Conservation (phyloP, 2,113 vertebrate species). For the Phalacrocorax brasilianus region DNA sequence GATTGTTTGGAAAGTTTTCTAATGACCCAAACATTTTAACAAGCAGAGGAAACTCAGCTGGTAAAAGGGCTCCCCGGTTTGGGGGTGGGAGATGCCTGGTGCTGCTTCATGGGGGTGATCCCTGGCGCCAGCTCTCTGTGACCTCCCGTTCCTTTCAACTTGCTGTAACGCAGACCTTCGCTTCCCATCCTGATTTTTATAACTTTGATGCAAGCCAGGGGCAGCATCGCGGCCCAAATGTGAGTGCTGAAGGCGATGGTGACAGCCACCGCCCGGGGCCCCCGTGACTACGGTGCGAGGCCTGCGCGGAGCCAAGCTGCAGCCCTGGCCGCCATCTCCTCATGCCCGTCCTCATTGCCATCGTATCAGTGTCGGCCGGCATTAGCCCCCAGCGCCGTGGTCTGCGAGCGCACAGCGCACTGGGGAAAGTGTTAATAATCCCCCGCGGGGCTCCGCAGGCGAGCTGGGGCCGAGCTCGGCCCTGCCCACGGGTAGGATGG, state of each 20-base stretch:
- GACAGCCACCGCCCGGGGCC: not conserved
- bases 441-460: not conserved
- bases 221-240: not conserved
- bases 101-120: not conserved
- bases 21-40: slow-evolving; percentile 57
- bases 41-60: not conserved
- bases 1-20: slow-evolving; percentile 46
- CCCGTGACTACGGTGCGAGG: rapidly evolving
- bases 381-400: not conserved
- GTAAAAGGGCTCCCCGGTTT: not conserved
- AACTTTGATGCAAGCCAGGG: rapidly evolving
- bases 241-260: rapidly evolving
- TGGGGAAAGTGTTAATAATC: not conserved
- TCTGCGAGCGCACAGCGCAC: not conserved
- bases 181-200: not conserved
- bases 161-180: not conserved
- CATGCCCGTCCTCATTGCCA: not conserved
- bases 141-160: not conserved
- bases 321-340: not conserved
- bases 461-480: not conserved
- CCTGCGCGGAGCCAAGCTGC: rapidly evolving
- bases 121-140: not conserved
- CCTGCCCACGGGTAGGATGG: not conserved
- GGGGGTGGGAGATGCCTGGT: not conserved
- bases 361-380: not conserved